Conservation (phyloP, 1,140 invertebrate genomes). For the Lerema accius region DNA sequence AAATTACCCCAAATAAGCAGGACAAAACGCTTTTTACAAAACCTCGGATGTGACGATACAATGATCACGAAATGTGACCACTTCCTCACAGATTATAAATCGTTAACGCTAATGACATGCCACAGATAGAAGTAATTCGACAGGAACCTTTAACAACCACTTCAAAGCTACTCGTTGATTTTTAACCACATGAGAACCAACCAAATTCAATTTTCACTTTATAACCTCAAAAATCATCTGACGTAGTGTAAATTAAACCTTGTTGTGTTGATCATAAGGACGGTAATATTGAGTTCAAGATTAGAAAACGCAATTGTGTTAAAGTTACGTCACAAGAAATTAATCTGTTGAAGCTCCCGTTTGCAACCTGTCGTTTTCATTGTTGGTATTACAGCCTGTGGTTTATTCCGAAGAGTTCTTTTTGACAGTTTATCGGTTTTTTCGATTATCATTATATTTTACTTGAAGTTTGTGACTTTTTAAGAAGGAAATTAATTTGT, state of each 20-base stretch:
- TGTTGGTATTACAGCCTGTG: conserved; percentile 36
- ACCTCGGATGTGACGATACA: conserved; percentile 33
- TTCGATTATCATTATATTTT: no score
- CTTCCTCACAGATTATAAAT: conserved; percentile 38
- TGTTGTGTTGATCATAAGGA: neutral
- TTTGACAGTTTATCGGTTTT: conserved; percentile 22
- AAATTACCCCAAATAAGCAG: neutral
- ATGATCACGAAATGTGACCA: conserved; percentile 41
- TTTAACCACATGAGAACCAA: conserved; percentile 33
- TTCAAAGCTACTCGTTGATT: conserved; percentile 33
- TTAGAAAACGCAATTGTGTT: neutral
- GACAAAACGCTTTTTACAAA: conserved; percentile 7
- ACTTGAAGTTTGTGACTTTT: no score
- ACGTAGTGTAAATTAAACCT: neutral
- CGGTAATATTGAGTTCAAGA: neutral
- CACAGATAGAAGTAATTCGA: conserved; percentile 33
- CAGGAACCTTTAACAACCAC: conserved; percentile 22
- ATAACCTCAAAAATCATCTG: conserved; percentile 1
- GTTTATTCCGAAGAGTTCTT: conserved; percentile 24
- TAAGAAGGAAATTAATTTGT: no score
- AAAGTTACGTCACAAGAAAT: conserved; percentile 35
- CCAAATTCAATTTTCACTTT: conserved; percentile 9
- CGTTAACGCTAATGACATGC: conserved; percentile 32
- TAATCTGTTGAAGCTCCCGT: conserved; percentile 43
- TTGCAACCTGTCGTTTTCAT: conserved; percentile 46